These are phyloP conservation scores for Chamaetylas fuelleborni DNA, from an alignment of 2,113 vertebrate species.

Conservation along the genomic window DNA sequence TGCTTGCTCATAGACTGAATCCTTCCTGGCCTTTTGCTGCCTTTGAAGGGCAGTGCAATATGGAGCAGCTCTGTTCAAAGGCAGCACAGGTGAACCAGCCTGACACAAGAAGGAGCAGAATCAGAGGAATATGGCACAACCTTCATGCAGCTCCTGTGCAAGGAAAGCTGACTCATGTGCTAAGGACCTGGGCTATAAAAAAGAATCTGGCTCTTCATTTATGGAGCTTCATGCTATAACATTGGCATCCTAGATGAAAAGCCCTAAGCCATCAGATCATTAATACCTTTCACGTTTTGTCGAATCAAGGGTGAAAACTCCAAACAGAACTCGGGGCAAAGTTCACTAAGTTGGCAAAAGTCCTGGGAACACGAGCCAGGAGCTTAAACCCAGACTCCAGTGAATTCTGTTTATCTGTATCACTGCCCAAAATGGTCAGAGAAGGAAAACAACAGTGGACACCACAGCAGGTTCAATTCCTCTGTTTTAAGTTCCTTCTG, in stretches of 20 bases:
- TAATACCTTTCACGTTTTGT: conserved; percentile 47
- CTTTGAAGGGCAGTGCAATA: background rate
- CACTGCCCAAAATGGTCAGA: conserved; percentile 23
- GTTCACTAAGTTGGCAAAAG: conserved; percentile 8
- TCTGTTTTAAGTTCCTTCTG: background rate
- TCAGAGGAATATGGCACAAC: background rate
- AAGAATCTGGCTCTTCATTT: background rate
- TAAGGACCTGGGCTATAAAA: background rate
- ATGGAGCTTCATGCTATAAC: background rate
- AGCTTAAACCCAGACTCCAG: conserved; percentile 19
- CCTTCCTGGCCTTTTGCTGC: background rate
- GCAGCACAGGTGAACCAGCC: background rate
- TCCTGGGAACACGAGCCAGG: background rate
- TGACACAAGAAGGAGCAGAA: background rate
- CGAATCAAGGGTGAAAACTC: conserved; percentile 26
- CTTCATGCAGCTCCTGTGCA: background rate
- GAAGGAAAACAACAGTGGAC: background rate
- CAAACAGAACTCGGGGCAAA: conserved; percentile 11
- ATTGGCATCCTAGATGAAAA: background rate
- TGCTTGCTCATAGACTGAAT: background rate
- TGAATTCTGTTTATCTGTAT: background rate
- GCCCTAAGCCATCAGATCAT: background rate
- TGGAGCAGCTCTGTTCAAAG: background rate
- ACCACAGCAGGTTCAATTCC: background rate
- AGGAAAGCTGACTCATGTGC: background rate